Evolutionary conservation across 2,888 invertebrate genomes (phyloP), one percentile per base, ranked within the genome.

Genomic region (Orthonychiurus folsomi): DNA sequence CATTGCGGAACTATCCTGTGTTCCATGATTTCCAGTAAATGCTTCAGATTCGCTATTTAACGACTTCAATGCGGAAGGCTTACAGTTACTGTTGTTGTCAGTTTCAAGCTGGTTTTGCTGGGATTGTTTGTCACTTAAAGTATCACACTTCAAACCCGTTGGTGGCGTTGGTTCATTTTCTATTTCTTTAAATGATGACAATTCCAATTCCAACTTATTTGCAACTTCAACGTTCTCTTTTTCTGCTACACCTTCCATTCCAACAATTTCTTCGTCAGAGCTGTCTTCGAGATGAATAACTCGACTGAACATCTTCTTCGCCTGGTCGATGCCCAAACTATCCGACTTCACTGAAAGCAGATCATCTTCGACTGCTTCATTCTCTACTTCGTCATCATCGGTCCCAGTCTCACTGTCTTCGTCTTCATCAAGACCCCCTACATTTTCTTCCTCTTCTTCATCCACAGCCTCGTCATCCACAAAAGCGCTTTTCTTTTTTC

Each of bases 401-500:
- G n/a, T 26, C n/a, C 50, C 56, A 23, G 56, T 28, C 37, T 59
- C 60, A 54, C 56, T 55, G 24, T 62, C 56, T 25, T 47, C 54
- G n/a, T 63, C 63, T n/a, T 58, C 56, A 20, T 65, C n/a, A n/a
- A n/a, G n/a, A n/a, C n/a, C n/a, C n/a, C 37, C 64, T 48, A 37
- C 60, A 24, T 63, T 61, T 27, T 70, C 72, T 54, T 65, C 73
- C 50, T 73, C 74, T 57, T 73, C 75, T 54, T 76, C 76, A 15
- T 76, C 77, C 53, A 75, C 77, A 27, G 81, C 81, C 69, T 84
- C 85, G 24, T 81, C 79, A 68, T 81, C 79, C 57, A 76, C 73
- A 73, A 79, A 80, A 3, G 74, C 74, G n/a, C 23, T 23, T 74
- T 52, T 75, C 75, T 58, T 74, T 74, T 25, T 76, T 76, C 2